Base-by-base conservation (phyloP, 2,113 vertebrate genomes). In the Eclectus roratus region DNA sequence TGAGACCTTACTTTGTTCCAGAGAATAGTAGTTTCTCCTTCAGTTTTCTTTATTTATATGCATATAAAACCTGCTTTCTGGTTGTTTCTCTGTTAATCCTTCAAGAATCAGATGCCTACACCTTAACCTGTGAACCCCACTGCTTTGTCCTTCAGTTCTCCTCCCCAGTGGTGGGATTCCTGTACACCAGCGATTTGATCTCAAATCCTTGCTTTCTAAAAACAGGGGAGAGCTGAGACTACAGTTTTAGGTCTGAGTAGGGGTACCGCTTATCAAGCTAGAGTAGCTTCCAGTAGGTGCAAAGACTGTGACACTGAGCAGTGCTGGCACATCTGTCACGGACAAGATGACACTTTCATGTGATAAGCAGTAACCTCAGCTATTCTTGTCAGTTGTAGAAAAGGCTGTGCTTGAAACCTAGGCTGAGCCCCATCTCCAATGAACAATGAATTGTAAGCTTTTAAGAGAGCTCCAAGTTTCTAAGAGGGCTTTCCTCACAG, bases 281-380 rank as follows among this genome's bases (percentile, higher is more conserved):
- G 82, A 83, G 79, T 68, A 93, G 72, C 92, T 93, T 94, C 70
- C 93, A 92, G 93, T 85, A 96, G 96, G 96, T 97, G 96, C 91
- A 93, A 96, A 96, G 92, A 87, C 93, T 65, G 5, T 94, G 95
- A 97, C 86, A 91, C 95, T 95, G 88, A 96, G 91, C 96, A 97
- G 96, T 70, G 86, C 92, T 94, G 93, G 88, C 95, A 73, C 5
- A 0, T 91, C 95, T 95, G 96, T 95, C 88, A 89, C 14, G 5
- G 88, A 76, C 88, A 95, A 93, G 93, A 95, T 93, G 91, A 93
- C 96, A 91, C 93, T 94, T 96, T 76, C 41, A 25, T 93, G 92
- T 91, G 96, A 96, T 97, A 96, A 97, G 94, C 73, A 73, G 73
- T 61, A 91, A 41, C 66, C 43, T 92, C 39, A 3, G 88, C 93